Percentiles rank a stretch among this genome's conserved stretches.
Evolutionary conservation across 2,113 vertebrate species (phyloP).

Genomic region (Calypte anna): DNA sequence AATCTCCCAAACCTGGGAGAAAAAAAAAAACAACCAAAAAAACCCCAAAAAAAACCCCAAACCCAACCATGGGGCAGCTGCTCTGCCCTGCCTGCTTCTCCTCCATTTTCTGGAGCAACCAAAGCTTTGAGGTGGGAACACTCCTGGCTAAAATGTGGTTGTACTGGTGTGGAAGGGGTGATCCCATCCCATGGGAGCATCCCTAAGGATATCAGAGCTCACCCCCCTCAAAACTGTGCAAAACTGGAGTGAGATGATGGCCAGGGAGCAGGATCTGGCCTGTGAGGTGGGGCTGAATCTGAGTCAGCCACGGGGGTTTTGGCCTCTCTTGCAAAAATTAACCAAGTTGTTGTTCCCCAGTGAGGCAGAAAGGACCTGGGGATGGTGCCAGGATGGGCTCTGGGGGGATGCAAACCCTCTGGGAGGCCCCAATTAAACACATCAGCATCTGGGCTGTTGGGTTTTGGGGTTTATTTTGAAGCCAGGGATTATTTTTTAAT

Average conservation of each 20-base stretch:
- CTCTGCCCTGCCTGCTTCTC: rapidly evolving
- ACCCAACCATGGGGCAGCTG: too few species aligned
- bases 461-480: background rate
- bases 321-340: background rate
- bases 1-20: background rate
- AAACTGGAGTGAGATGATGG: rapidly evolving
- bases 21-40: background rate
- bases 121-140: background rate
- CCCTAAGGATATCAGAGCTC: background rate
- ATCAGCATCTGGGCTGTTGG: background rate
- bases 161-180: rapidly evolving
- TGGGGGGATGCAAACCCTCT: background rate
- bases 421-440: background rate
- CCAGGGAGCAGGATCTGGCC: background rate
- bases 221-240: rapidly evolving
- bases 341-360: background rate
- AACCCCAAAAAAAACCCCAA: too few species aligned
- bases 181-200: background rate
- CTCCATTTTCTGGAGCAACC: background rate
- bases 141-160: rapidly evolving
- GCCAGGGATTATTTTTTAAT: slow-evolving; percentile 17
- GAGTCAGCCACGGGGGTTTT: background rate
- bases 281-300: too few species aligned
- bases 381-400: background rate
- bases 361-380: background rate